A percentile compares a stretch with the other conserved stretches of the same genome.
phyloP scores from a whole-genome alignment of 2,797 vertebrate species.

The Catamblyrhynchus diadema region DNA sequence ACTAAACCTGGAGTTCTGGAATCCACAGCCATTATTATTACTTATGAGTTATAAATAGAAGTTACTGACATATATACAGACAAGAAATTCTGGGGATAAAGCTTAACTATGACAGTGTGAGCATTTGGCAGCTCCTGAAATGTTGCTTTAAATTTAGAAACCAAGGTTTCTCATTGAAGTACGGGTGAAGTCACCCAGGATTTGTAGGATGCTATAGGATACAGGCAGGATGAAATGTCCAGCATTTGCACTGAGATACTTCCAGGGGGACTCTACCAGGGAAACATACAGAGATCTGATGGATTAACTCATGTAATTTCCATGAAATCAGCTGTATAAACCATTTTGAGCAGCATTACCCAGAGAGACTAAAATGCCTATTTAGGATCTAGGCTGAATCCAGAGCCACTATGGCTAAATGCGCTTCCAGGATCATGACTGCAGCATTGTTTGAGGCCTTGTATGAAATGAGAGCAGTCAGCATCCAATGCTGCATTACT shows the following conservation, averaged over 20 bases:
- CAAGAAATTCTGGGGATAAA: not conserved
- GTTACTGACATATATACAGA: not conserved
- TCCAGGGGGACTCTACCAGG: not conserved
- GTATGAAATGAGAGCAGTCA: not conserved
- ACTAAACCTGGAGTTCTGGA: not conserved
- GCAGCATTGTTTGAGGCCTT: not conserved
- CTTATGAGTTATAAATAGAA: not conserved
- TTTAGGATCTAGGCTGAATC: not conserved
- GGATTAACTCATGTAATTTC: not conserved
- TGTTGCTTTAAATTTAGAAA: not conserved
- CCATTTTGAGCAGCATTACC: not conserved
- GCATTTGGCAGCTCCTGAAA: not conserved
- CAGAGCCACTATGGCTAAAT: not conserved
- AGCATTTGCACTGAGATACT: not conserved
- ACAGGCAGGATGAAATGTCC: not conserved
- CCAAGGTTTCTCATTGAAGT: not conserved
- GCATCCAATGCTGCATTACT: not conserved
- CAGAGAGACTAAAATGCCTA: not conserved
- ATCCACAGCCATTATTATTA: not conserved
- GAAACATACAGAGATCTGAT: not conserved
- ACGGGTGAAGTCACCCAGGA: rapidly evolving
- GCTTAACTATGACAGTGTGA: not conserved
- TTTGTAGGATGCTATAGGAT: not conserved
- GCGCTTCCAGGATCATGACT: not conserved
- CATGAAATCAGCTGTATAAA: not conserved